These are phyloP conservation scores for Ectropis grisescens DNA, from an alignment of 1,140 invertebrate genomes.

Conservation along the genomic window DNA sequence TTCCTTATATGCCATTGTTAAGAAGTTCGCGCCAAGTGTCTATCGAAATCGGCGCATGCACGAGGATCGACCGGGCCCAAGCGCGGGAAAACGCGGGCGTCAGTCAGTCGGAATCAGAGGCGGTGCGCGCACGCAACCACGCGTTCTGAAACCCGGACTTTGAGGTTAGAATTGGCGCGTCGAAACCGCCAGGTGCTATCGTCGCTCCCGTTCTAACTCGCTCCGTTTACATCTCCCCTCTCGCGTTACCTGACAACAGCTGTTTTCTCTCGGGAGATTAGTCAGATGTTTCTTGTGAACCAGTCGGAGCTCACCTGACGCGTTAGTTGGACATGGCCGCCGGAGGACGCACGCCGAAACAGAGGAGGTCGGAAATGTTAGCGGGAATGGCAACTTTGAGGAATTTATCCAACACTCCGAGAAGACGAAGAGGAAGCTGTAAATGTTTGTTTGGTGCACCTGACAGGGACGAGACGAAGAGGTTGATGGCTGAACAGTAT, in stretches of 20 bases:
- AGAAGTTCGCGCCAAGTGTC: conserved; percentile 57
- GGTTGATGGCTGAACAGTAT: conserved; percentile 56
- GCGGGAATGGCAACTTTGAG: conserved; percentile 40
- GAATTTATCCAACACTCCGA: conserved; percentile 34
- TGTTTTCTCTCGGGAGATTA: conserved; percentile 67
- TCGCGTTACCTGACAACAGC: conserved; percentile 54
- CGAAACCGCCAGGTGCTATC: conserved; percentile 49
- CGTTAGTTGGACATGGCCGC: conserved; percentile 36
- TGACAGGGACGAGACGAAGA: conserved; percentile 51
- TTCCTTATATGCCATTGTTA: conserved; percentile 50
- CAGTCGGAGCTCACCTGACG: conserved; percentile 58
- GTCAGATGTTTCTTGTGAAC: conserved; percentile 65
- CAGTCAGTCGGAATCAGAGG: conserved; percentile 35
- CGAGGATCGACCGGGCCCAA: conserved; percentile 33
- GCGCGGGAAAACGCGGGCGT: conserved; percentile 57
- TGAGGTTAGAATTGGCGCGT: conserved; percentile 66
- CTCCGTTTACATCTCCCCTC: conserved; percentile 17
- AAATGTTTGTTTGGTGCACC: conserved; percentile 59
- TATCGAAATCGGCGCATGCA: conserved; percentile 53
- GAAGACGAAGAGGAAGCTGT: conserved; percentile 53
- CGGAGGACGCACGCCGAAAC: conserved; percentile 57
- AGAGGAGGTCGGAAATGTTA: conserved; percentile 50
- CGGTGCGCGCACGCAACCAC: conserved; percentile 44
- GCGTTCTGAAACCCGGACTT: conserved; percentile 19
- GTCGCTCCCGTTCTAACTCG: conserved; percentile 38